A percentile compares a stretch with the other conserved stretches of the same genome.
Evolutionary conservation across 2,113 vertebrate genomes (phyloP).

Genomic region (Chrysemys picta): DNA sequence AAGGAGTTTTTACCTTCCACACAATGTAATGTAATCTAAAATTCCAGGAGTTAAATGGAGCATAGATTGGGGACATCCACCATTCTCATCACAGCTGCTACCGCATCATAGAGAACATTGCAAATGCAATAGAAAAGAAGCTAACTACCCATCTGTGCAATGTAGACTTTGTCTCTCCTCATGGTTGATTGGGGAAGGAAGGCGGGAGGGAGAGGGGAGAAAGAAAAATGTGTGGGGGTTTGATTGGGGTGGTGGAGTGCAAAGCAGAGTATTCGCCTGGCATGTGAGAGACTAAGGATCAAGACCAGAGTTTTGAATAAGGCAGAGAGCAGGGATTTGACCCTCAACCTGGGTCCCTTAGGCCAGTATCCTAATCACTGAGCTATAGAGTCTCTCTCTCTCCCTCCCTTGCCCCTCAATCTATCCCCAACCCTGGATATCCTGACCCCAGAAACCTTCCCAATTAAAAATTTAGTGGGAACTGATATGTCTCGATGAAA

Average conservation of each 20-base stretch:
- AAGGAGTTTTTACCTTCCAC: conserved; percentile 38
- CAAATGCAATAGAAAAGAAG: conserved; percentile 61
- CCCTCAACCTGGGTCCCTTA: background rate
- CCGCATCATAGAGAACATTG: conserved; percentile 46
- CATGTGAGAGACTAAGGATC: background rate
- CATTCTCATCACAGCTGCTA: conserved; percentile 71
- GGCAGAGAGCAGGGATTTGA: background rate
- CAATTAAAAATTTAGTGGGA: background rate
- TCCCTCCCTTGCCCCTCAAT: rapidly evolving
- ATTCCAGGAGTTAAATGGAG: conserved; percentile 70
- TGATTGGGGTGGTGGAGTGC: background rate
- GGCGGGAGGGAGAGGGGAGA: background rate
- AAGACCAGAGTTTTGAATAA: background rate
- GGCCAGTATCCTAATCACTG: background rate
- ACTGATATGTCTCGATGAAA: background rate
- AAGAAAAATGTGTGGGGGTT: background rate
- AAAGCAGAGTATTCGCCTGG: background rate
- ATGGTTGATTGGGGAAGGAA: conserved; percentile 48
- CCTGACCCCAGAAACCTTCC: background rate
- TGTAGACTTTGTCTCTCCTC: conserved; percentile 46
- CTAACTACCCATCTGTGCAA: conserved; percentile 66
- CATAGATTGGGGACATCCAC: conserved; percentile 58
- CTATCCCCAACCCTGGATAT: background rate
- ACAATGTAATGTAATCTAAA: conserved; percentile 34
- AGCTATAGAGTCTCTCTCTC: background rate